Base-by-base conservation (phyloP, 2,888 invertebrate species). In the Ornithoptera priamus region DNA sequence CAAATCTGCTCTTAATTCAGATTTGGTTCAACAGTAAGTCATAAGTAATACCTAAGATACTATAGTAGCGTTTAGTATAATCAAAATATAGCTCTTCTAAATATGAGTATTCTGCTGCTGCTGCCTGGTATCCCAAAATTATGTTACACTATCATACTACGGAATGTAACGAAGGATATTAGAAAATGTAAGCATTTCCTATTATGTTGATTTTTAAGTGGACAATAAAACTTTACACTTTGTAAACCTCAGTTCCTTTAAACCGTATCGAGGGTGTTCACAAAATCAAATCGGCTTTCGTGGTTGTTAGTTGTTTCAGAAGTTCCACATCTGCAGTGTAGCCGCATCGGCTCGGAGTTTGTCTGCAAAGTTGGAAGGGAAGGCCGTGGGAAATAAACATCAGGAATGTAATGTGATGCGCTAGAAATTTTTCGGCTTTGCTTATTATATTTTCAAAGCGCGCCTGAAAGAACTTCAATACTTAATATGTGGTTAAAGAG, bases 261-360 rank as follows among this genome's bases (percentile, higher is more conserved):
- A 67, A 61, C 20, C 53, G 17, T 36, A 24, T 36, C 60, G 3
- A 61, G 60, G 61, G 60, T 36, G 66, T 67, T 60, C 50, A 36
- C 66, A 42, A 17, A 67, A 67, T 67, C 53, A 60, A 66, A 67
- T 60, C 66, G 66, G 53, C 61, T 60, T 67, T 36, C 12, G 60
- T 20, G 65, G 58, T 60, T 61, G 61, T 66, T 46, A 53, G 61
- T 39, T 61, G 67, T 62, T 62, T 22, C 53, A 46, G 61, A 62
- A 67, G 67, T 67, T 67, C 56, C n/a, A 67, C 67, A 56, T 67
- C 67, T 62, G 67, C 67, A 62, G 53, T 67, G 62, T 56, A 50
- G 56, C 62, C 53, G 56, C 62, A 56, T 42, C 22, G 67, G 61
- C 57, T 56, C 39, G 39, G 39, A 67, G 62, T 62, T 67, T 22